phyloP scores from a whole-genome alignment of 2,797 vertebrate species.

The Hyperoplus lanceolatus region DNA sequence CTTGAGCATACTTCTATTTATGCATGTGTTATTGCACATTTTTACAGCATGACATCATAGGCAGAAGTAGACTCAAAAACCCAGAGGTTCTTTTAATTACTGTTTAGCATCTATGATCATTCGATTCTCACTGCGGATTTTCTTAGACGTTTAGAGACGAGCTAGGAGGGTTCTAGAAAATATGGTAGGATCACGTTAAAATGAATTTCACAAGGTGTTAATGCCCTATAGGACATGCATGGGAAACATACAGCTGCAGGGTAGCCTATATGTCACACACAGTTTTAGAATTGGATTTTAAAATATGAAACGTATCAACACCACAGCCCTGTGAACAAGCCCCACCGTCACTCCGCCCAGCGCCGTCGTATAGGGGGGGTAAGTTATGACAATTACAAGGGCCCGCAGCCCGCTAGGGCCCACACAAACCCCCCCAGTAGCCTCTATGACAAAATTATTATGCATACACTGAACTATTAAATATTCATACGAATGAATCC shows the following conservation, averaged over 20 bases:
- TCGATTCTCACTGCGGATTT: conserved; percentile 3
- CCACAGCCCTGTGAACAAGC: conserved; percentile 27
- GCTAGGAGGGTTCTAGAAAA: conserved; percentile 3
- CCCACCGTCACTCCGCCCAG: conserved; percentile 32
- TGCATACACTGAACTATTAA: too few species aligned
- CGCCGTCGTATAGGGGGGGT: too few species aligned
- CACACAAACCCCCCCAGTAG: too few species aligned
- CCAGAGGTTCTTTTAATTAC: conserved; percentile 26
- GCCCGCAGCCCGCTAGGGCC: too few species aligned
- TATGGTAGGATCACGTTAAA: conserved; percentile 19
- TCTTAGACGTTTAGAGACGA: not conserved
- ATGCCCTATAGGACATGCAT: conserved; percentile 11
- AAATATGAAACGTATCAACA: conserved; percentile 33
- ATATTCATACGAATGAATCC: too few species aligned
- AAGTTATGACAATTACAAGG: too few species aligned
- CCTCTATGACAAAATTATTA: too few species aligned
- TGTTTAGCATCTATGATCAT: conserved; percentile 26
- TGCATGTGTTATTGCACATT: conserved; percentile 31
- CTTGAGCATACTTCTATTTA: conserved; percentile 30
- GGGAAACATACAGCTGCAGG: conserved; percentile 22
- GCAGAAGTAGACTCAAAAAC: not conserved
- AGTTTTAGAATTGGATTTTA: conserved; percentile 54
- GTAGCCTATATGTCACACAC: not conserved
- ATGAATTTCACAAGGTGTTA: conserved; percentile 15
- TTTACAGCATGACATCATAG: conserved; percentile 4